Conservation (phyloP, 2,797 vertebrate species). For the Lophotriccus pileatus region DNA sequence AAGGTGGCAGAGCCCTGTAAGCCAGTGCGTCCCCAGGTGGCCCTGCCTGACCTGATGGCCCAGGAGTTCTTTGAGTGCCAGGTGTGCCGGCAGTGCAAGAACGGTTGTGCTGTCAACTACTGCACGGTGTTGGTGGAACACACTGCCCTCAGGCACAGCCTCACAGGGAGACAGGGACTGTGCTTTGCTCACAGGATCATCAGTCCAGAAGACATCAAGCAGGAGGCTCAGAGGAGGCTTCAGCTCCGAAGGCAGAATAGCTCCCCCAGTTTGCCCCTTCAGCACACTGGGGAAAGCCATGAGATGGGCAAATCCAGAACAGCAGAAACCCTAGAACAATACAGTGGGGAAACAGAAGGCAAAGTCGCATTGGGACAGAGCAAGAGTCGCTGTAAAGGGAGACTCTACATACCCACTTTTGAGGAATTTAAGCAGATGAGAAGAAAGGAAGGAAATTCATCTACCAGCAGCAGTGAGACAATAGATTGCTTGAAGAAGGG, state of each 20-base stretch:
- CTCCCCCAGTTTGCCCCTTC: slow-evolving; percentile 79
- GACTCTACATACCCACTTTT: slow-evolving; percentile 86
- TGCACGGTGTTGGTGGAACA: slow-evolving; percentile 10
- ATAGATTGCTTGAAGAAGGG: neutral
- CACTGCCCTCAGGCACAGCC: neutral
- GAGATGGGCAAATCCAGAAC: slow-evolving; percentile 76
- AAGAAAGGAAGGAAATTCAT: slow-evolving; percentile 66
- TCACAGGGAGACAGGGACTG: slow-evolving; percentile 41
- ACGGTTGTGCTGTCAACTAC: slow-evolving; percentile 14
- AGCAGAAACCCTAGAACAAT: slow-evolving; percentile 70
- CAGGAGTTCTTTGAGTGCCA: slow-evolving; percentile 26
- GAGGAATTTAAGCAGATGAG: slow-evolving; percentile 91
- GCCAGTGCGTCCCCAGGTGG: slow-evolving; percentile 76
- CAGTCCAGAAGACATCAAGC: slow-evolving; percentile 85
- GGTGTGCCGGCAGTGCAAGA: slow-evolving; percentile 35
- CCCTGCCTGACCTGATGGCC: slow-evolving; percentile 32
- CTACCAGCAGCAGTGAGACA: neutral
- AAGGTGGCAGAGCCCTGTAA: slow-evolving; percentile 77
- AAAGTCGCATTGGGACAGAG: slow-evolving; percentile 22
- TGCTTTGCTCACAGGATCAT: slow-evolving; percentile 67
- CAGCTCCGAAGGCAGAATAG: slow-evolving; percentile 86
- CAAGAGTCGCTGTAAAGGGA: slow-evolving; percentile 68
- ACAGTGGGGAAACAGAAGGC: neutral
- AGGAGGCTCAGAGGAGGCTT: slow-evolving; percentile 82
- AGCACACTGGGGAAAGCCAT: slow-evolving; percentile 36